A percentile compares a stretch with the other conserved stretches of the same genome.
Conservation (phyloP, 1,140 invertebrate genomes). For the Eufriesea mexicana region DNA sequence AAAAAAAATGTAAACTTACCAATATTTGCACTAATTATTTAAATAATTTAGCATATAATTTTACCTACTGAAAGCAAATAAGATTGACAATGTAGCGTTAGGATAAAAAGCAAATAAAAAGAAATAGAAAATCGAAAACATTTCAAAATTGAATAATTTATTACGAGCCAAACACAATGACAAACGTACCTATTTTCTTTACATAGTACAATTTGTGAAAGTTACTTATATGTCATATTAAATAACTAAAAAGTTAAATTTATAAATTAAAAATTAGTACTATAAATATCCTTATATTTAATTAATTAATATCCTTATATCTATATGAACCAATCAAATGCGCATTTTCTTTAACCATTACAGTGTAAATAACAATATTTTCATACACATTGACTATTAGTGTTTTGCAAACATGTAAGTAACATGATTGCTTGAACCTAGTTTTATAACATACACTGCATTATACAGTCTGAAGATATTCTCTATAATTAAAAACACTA, state of each 20-base stretch:
- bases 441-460: slow-evolving; percentile 32
- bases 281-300: slow-evolving; percentile 72
- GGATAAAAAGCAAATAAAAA: not conserved
- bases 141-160: slow-evolving; percentile 75
- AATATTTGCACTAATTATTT: not conserved
- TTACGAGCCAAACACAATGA: slow-evolving; percentile 66
- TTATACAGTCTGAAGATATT: slow-evolving; percentile 54
- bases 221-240: slow-evolving; percentile 68
- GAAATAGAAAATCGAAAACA: slow-evolving; percentile 3
- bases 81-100: too few relatives aligned
- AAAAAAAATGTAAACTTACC: not conserved
- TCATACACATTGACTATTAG: slow-evolving; percentile 67
- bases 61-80: not conserved
- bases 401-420: slow-evolving; percentile 51
- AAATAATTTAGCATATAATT: not conserved
- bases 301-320: slow-evolving; percentile 67
- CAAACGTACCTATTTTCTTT: slow-evolving; percentile 65
- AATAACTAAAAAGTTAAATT: slow-evolving; percentile 71
- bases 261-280: slow-evolving; percentile 72
- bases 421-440: slow-evolving; percentile 57
- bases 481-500: slow-evolving; percentile 52
- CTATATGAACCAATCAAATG: slow-evolving; percentile 71
- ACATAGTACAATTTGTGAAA: slow-evolving; percentile 61
- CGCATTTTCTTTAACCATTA: slow-evolving; percentile 58
- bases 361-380: slow-evolving; percentile 57